Conservation (phyloP, 2,888 invertebrate genomes). For the Conchocele bisecta region DNA sequence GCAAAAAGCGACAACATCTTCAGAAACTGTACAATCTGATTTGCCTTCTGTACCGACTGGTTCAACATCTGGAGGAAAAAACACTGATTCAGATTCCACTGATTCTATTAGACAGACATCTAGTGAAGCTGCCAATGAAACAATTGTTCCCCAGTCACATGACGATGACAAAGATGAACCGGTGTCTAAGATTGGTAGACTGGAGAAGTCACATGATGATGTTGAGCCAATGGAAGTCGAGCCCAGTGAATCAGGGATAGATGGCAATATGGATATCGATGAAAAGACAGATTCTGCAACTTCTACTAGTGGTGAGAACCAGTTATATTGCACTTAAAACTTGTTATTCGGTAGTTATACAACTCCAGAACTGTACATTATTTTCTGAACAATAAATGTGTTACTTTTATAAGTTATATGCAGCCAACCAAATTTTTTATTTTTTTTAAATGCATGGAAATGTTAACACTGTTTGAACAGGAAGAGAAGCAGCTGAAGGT, state of each 20-base stretch:
- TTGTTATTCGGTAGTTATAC: neutral
- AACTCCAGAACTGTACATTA: neutral
- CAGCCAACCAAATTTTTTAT: too few relatives aligned
- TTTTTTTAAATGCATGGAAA: too few relatives aligned
- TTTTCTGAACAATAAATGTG: neutral
- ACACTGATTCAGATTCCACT: too few relatives aligned
- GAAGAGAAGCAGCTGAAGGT: too few relatives aligned
- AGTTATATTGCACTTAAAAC: neutral
- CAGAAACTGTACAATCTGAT: conserved; percentile 9
- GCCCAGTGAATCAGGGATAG: conserved; percentile 12
- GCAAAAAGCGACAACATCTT: conserved; percentile 5
- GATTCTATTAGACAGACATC: conserved; percentile 1
- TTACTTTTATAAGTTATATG: too few relatives aligned
- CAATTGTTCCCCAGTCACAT: conserved; percentile 7
- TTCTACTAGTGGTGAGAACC: conserved; percentile 3
- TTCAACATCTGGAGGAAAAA: neutral
- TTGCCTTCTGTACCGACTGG: neutral
- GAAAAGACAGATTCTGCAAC: conserved; percentile 23
- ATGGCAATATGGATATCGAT: conserved; percentile 10
- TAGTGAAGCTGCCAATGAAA: neutral
- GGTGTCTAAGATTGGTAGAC: conserved; percentile 32
- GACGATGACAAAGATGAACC: conserved; percentile 22
- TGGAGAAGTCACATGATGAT: conserved; percentile 22
- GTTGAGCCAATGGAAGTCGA: conserved; percentile 66
- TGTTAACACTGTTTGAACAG: too few relatives aligned